phyloP scores from a whole-genome alignment of 1,140 invertebrate genomes.

The Mizuhopecten yessoensis region DNA sequence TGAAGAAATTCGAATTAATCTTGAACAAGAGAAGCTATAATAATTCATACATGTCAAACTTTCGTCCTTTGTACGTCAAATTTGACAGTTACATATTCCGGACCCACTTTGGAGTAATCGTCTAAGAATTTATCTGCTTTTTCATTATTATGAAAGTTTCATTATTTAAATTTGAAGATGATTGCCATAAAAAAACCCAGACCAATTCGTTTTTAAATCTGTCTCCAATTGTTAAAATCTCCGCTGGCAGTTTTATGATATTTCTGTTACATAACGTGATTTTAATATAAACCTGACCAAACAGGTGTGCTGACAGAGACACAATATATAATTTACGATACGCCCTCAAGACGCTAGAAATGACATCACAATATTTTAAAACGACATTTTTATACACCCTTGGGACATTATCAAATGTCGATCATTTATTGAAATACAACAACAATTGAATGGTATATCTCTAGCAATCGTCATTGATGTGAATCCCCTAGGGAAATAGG shows the following conservation, averaged over 20 bases:
- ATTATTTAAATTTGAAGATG: background rate
- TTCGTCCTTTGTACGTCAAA: too few relatives aligned
- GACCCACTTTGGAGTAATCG: background rate
- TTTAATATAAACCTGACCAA: background rate
- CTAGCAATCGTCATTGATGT: background rate
- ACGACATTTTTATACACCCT: background rate
- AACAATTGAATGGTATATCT: background rate
- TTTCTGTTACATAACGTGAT: background rate
- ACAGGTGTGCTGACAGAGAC: background rate
- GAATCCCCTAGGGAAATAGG: background rate
- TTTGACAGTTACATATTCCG: too few relatives aligned
- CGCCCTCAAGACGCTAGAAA: background rate
- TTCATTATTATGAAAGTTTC: background rate
- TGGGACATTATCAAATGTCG: background rate
- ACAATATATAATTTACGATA: background rate
- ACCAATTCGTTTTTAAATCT: background rate
- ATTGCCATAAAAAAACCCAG: background rate
- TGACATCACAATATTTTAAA: conserved; percentile 27
- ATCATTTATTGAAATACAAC: background rate
- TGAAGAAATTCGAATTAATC: too few relatives aligned
- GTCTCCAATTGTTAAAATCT: background rate
- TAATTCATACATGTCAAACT: too few relatives aligned
- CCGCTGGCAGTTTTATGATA: background rate
- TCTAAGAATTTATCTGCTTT: background rate
- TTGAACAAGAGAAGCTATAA: too few relatives aligned